Evolutionary conservation across 2,797 vertebrate genomes (phyloP).

Genomic region (Melanogrammus aeglefinus): DNA sequence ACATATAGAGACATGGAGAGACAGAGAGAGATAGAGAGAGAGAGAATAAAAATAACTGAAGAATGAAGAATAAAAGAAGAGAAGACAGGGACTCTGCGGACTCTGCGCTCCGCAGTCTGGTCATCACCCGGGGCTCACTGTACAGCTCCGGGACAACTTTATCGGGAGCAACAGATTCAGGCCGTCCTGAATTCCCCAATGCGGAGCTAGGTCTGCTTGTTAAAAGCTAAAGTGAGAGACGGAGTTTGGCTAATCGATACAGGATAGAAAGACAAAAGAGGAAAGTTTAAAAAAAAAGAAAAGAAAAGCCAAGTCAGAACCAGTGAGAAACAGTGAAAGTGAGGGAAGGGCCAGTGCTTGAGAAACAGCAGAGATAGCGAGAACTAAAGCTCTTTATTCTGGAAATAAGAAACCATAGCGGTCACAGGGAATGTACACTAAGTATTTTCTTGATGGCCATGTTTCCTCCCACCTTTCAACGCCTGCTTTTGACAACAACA

Average conservation of each 20-base stretch:
- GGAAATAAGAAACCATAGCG: background rate
- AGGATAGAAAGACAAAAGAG: background rate
- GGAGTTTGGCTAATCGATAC: slow-evolving; percentile 54
- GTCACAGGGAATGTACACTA: background rate
- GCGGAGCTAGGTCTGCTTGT: slow-evolving; percentile 49
- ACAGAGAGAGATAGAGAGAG: slow-evolving; percentile 4
- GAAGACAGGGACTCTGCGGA: slow-evolving; percentile 44
- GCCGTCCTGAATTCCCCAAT: slow-evolving; percentile 48
- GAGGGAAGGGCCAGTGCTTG: background rate
- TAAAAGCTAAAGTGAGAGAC: slow-evolving; percentile 46
- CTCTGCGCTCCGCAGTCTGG: slow-evolving; percentile 17
- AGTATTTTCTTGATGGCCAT: background rate
- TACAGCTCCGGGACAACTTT: slow-evolving; percentile 41
- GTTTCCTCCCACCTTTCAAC: background rate
- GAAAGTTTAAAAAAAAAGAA: background rate
- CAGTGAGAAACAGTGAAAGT: background rate
- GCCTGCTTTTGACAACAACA: background rate
- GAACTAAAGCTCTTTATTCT: background rate
- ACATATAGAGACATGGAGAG: slow-evolving; percentile 20
- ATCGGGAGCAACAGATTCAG: slow-evolving; percentile 49
- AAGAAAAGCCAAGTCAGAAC: background rate
- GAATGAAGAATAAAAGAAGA: slow-evolving; percentile 9
- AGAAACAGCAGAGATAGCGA: background rate
- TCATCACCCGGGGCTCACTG: slow-evolving; percentile 54
- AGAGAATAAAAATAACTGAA: background rate